Percentiles rank a stretch among this genome's conserved stretches.
phyloP scores from a whole-genome alignment of 1,140 invertebrate genomes.

The Formica selysi region DNA sequence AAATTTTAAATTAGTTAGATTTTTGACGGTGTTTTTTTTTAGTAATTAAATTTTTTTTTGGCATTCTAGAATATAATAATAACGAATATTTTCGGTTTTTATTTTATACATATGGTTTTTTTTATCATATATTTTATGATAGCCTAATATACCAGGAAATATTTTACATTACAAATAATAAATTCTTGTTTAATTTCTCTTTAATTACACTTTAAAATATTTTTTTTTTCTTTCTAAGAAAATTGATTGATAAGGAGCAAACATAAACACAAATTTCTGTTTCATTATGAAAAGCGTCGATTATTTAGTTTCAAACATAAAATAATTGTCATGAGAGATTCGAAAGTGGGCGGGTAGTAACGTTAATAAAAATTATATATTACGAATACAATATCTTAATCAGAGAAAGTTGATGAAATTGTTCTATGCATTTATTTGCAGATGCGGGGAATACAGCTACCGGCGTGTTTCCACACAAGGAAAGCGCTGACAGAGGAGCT shows the following conservation, averaged over 20 bases:
- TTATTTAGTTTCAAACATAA: neutral
- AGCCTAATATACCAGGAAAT: neutral
- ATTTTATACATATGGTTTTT: neutral
- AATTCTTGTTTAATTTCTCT: neutral
- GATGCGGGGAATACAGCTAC: slow-evolving; percentile 73
- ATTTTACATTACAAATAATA: neutral
- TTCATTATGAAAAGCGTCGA: neutral
- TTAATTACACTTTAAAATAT: neutral
- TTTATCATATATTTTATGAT: neutral
- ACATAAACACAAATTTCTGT: neutral
- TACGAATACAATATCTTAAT: neutral
- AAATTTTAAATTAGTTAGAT: slow-evolving; percentile 7
- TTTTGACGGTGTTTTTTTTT: neutral
- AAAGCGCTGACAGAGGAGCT: slow-evolving; percentile 70
- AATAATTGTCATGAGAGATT: neutral
- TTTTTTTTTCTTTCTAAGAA: slow-evolving; percentile 4
- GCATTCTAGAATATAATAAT: neutral
- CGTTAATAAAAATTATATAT: neutral
- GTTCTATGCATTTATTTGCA: slow-evolving; percentile 66
- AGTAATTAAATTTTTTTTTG: neutral
- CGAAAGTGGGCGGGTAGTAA: neutral
- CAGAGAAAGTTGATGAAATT: neutral
- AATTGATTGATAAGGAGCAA: neutral
- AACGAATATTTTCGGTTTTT: neutral
- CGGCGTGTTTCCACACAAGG: slow-evolving; percentile 71